phyloP scores from a whole-genome alignment of 2,797 vertebrate genomes.

The Spinibarbus caldwelli region DNA sequence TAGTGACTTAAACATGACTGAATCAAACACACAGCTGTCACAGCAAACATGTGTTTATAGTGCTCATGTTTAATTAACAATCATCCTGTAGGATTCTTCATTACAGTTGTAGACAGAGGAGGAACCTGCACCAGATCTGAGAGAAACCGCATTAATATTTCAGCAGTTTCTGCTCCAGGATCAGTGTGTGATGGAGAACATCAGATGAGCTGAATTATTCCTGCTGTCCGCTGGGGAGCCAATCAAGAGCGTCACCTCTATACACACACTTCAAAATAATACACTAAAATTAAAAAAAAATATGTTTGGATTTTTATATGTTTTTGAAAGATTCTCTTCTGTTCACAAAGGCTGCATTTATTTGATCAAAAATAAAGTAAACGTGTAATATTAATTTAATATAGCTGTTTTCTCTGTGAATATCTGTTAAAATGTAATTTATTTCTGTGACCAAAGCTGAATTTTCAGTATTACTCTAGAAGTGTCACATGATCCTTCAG shows the following conservation, averaged over 20 bases:
- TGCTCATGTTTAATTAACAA: neutral
- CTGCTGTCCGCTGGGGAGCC: slow-evolving; percentile 21
- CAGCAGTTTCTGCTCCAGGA: neutral
- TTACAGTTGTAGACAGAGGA: neutral
- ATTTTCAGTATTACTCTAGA: too few relatives aligned
- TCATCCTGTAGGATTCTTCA: neutral
- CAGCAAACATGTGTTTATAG: neutral
- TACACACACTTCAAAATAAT: too few relatives aligned
- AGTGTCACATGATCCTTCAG: too few relatives aligned
- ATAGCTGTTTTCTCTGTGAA: too few relatives aligned
- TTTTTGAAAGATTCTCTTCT: too few relatives aligned
- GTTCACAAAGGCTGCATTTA: too few relatives aligned
- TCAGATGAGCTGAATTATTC: slow-evolving; percentile 40
- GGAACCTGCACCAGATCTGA: neutral
- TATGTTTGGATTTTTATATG: too few relatives aligned
- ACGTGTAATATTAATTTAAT: too few relatives aligned
- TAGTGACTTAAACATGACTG: neutral
- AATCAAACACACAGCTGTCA: neutral
- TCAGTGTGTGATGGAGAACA: slow-evolving; percentile 21
- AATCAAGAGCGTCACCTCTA: slow-evolving; percentile 25
- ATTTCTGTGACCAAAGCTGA: too few relatives aligned
- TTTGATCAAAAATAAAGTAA: too few relatives aligned
- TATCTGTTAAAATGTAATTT: too few relatives aligned
- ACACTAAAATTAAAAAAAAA: too few relatives aligned
- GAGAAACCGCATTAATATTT: neutral